A percentile compares a stretch with the other conserved stretches of the same genome.
Evolutionary conservation across 2,797 vertebrate species (phyloP).

Genomic region (Chelmon rostratus): DNA sequence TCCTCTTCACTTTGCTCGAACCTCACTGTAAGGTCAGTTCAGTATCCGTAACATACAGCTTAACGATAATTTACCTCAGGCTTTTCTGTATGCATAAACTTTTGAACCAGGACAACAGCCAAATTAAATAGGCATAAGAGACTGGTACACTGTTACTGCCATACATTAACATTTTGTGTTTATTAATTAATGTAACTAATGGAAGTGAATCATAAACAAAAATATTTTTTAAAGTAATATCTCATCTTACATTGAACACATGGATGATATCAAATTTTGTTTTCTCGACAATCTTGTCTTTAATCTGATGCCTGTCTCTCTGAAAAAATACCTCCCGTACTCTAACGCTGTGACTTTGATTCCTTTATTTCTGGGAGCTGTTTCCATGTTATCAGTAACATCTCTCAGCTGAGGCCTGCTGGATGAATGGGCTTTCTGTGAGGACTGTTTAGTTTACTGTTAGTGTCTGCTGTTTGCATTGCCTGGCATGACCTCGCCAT

Average conservation of each 20-base stretch:
- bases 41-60: background rate
- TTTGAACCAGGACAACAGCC: background rate
- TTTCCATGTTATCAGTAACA: conserved; percentile 29
- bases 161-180: background rate
- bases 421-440: conserved; percentile 43
- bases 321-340: background rate
- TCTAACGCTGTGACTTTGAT: background rate
- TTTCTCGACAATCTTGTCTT: background rate
- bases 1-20: conserved; percentile 47
- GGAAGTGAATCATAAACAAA: too few species aligned
- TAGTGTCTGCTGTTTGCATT: conserved; percentile 18
- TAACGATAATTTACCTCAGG: background rate
- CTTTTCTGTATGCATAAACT: background rate
- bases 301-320: background rate
- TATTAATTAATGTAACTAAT: background rate
- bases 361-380: background rate
- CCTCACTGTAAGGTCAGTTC: conserved; percentile 56
- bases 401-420: background rate
- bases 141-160: background rate
- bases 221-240: background rate
- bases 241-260: background rate
- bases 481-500: background rate
- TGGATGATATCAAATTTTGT: background rate
- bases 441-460: conserved; percentile 22
- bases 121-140: background rate